phyloP scores from a whole-genome alignment of 1,140 invertebrate species.

The Metopolophium dirhodum region DNA sequence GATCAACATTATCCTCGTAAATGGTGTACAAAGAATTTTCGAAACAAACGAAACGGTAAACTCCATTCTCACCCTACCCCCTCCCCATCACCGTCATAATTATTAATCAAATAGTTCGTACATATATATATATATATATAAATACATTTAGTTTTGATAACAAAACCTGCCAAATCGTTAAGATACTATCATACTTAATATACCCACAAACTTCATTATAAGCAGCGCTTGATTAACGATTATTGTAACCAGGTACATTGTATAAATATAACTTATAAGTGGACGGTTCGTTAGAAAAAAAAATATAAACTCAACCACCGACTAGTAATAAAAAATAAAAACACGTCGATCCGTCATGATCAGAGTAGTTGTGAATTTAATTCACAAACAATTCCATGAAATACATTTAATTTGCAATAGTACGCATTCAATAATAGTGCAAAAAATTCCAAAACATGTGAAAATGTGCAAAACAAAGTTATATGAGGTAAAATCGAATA shows the following conservation, averaged over 20 bases:
- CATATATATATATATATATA: neutral
- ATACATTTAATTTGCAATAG: neutral
- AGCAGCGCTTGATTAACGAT: neutral
- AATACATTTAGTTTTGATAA: neutral
- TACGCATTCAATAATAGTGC: neutral
- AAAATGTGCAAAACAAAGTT: neutral
- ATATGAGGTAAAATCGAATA: neutral
- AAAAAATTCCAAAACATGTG: neutral
- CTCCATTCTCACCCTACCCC: neutral
- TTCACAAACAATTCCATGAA: neutral
- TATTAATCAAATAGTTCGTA: neutral
- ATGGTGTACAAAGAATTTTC: neutral
- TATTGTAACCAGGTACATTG: neutral
- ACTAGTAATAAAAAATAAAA: neutral
- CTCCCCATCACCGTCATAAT: accelerated
- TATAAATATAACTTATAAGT: neutral
- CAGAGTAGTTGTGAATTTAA: neutral
- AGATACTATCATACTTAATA: neutral
- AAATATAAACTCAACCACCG: neutral
- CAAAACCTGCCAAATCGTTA: neutral
- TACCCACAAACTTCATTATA: neutral
- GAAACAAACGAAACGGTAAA: neutral
- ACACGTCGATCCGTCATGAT: neutral
- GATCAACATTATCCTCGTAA: neutral
- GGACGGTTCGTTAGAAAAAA: neutral